Conservation (phyloP, 2,113 vertebrate species). For the Megalops atlanticus region DNA sequence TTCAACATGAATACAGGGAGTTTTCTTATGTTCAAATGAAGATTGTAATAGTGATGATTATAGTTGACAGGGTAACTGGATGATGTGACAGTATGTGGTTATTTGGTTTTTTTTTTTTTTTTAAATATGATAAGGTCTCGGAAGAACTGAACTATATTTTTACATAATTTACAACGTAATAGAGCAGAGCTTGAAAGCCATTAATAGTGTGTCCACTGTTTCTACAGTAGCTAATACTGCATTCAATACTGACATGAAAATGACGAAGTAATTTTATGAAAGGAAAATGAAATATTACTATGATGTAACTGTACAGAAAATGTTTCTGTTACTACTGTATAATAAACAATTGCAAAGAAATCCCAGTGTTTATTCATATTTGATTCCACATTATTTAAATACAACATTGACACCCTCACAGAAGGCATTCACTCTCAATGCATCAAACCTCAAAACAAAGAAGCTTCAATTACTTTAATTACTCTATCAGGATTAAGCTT, state of each 20-base stretch:
- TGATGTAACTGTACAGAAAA: slow-evolving; percentile 21
- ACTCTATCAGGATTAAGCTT: background rate
- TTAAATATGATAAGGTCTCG: background rate
- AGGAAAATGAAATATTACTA: slow-evolving; percentile 22
- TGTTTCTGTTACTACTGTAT: slow-evolving; percentile 17
- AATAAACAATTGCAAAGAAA: slow-evolving; percentile 28
- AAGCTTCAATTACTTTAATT: background rate
- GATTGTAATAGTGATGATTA: background rate
- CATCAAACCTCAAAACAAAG: background rate
- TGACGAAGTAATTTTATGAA: slow-evolving; percentile 13
- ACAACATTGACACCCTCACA: too few species aligned
- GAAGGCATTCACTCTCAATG: too few species aligned
- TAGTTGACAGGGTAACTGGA: slow-evolving; percentile 9
- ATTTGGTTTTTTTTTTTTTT: background rate
- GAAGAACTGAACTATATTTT: background rate
- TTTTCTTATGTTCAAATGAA: background rate
- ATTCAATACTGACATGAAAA: slow-evolving; percentile 5
- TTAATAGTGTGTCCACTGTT: slow-evolving; percentile 10
- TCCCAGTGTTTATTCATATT: background rate
- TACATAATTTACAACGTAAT: background rate
- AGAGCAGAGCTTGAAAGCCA: background rate
- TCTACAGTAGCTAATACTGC: background rate
- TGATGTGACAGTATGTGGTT: background rate
- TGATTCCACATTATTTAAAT: background rate
- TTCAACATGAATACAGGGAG: background rate